Evolutionary conservation across 2,888 invertebrate species (phyloP), one percentile per base, ranked within the genome.

Genomic region (Diaphora mendica): DNA sequence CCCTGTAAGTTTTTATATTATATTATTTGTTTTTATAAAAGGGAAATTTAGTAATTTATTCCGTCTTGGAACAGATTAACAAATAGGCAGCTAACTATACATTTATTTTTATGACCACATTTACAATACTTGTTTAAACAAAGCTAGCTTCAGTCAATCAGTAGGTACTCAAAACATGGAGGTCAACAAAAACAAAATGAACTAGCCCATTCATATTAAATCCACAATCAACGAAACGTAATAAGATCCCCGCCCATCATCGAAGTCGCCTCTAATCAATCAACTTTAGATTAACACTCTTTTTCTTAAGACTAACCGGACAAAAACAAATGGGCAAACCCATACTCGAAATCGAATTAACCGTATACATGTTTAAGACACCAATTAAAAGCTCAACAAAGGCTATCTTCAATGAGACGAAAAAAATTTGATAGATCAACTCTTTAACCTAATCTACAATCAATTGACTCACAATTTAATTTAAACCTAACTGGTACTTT

Each of bases 371-470:
- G 93, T 94, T 95, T 93, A 94, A 93, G 92, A 93, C 93, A 93
- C 95, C 95, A 95, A 95, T 95, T 95, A 95, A 95, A 95, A 88
- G 87, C 88, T 92, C 89, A 95, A 95, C 95, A 95, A 95, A 95
- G 90, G 93, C 93, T 92, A 94, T 94, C 94, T 92, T 93, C 93
- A 95, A 95, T 94, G 94, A 94, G 90, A 92, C 88, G 91, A 93
- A 93, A 93, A 89, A 93, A 93, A 89, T 90, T 94, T 95, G 94
- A 95, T 95, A 95, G 94, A 95, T 95, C 95, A 93, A 95, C 95
- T 93, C 93, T 94, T 94, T 94, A 95, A 94, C 93, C 86, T 92
- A 93, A 94, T 93, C 93, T 93, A 91, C 91, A 90, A 92, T 93
- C 90, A 78, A 64, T n/a, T 13, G 9, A 7, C 3, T 8, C 15